Evolutionary conservation across 2,888 invertebrate species (phyloP).

Genomic region (Drosophila merina): DNA sequence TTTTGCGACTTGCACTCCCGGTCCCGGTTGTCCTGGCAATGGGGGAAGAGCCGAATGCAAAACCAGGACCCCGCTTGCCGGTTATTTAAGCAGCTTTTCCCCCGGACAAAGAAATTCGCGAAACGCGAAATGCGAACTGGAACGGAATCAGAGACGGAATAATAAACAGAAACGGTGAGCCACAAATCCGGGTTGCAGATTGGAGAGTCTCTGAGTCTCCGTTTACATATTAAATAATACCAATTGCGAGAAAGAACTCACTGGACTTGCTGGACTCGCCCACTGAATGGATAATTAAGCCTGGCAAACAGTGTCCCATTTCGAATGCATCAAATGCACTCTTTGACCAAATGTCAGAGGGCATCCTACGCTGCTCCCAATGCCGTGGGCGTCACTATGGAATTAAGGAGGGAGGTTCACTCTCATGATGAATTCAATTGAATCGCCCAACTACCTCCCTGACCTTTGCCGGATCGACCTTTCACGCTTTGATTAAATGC

Average conservation of each 20-base stretch:
- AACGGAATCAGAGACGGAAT: slow-evolving; percentile 4
- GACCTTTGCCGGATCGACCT: slow-evolving; percentile 9
- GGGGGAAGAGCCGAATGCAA: not conserved
- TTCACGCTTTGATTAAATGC: slow-evolving; percentile 11
- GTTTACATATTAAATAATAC: no score
- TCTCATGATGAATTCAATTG: slow-evolving; percentile 5
- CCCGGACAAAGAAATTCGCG: not conserved
- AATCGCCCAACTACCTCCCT: not conserved
- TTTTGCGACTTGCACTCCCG: not conserved
- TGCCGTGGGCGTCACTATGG: not conserved
- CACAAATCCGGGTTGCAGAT: no score
- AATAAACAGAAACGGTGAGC: not conserved
- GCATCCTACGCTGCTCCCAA: slow-evolving; percentile 4
- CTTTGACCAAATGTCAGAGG: slow-evolving; percentile 43
- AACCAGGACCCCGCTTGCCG: not conserved
- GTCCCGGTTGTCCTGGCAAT: not conserved
- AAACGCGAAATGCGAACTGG: not conserved
- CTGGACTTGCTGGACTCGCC: not conserved
- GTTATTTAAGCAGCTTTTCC: slow-evolving; percentile 30
- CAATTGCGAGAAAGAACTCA: no score
- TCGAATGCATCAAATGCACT: slow-evolving; percentile 28
- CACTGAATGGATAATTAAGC: slow-evolving; percentile 58
- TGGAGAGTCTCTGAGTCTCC: no score
- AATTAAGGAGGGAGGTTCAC: not conserved
- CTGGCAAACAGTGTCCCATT: slow-evolving; percentile 31